These are phyloP conservation scores for Adelphocoris suturalis DNA, from an alignment of 2,888 invertebrate species.

Conservation along the genomic window DNA sequence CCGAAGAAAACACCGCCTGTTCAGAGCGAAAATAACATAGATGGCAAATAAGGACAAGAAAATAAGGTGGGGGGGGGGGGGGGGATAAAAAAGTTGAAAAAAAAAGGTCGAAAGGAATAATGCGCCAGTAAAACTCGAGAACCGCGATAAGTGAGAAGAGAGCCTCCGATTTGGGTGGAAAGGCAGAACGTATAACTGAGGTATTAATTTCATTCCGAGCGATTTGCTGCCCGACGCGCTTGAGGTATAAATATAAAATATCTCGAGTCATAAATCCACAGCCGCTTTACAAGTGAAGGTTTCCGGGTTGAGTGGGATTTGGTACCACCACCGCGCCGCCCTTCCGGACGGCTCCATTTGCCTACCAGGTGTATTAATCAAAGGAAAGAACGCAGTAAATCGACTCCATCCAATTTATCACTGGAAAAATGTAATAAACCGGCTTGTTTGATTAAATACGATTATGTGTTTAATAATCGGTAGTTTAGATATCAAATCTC, in stretches of 20 bases:
- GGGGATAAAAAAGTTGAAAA: no score
- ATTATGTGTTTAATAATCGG: no score
- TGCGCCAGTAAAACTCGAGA: not conserved
- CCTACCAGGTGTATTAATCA: not conserved
- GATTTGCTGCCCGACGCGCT: slow-evolving; percentile 12
- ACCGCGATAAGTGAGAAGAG: not conserved
- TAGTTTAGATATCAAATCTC: no score
- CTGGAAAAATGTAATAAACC: no score
- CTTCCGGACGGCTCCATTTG: not conserved
- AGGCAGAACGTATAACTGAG: not conserved
- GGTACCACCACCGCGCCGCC: no score
- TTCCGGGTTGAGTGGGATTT: slow-evolving; percentile 1
- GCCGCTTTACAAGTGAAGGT: slow-evolving; percentile 14
- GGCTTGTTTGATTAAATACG: no score
- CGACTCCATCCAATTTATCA: no score
- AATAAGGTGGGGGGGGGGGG: not conserved
- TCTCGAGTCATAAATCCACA: slow-evolving; percentile 27
- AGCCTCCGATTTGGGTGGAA: not conserved
- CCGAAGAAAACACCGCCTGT: not conserved
- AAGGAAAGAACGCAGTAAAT: no score
- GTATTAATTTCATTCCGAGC: slow-evolving; percentile 16
- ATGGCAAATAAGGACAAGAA: not conserved
- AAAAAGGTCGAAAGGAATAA: not conserved
- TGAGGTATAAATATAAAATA: not conserved
- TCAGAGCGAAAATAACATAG: not conserved